These are phyloP conservation scores for Empidonax traillii DNA, from an alignment of 2,113 vertebrate species.

Conservation along the genomic window DNA sequence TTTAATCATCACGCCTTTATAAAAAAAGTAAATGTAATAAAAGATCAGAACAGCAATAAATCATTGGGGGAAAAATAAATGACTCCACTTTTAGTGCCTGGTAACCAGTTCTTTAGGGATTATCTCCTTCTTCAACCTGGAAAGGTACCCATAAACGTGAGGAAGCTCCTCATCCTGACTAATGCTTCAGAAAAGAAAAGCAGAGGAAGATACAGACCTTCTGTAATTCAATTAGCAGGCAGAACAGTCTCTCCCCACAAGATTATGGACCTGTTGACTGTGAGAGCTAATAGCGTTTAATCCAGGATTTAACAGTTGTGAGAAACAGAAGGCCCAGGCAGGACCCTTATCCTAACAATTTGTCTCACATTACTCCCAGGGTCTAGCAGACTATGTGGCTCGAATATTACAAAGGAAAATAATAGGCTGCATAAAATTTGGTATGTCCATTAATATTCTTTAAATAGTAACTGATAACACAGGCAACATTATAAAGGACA, in stretches of 20 bases:
- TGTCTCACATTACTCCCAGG: not conserved
- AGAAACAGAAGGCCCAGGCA: slow-evolving; percentile 11
- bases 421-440: not conserved
- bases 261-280: slow-evolving; percentile 57
- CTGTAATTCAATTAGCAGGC: slow-evolving; percentile 49
- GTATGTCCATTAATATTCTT: not conserved
- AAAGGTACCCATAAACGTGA: slow-evolving; percentile 49
- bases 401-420: not conserved
- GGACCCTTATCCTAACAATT: not conserved
- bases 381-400: not conserved
- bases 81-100: not conserved
- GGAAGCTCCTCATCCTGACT: slow-evolving; percentile 52
- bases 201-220: slow-evolving; percentile 41
- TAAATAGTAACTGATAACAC: not conserved
- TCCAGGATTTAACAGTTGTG: slow-evolving; percentile 33
- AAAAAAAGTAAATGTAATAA: not conserved
- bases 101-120: slow-evolving; percentile 8
- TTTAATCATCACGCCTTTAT: not conserved
- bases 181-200: slow-evolving; percentile 65
- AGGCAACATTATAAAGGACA: not conserved
- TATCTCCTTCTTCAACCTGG: slow-evolving; percentile 10
- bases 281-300: slow-evolving; percentile 41
- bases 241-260: slow-evolving; percentile 6
- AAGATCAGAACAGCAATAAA: not conserved
- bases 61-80: not conserved